phyloP scores from a whole-genome alignment of 1,140 invertebrate species.

The Euborellia annulipes region DNA sequence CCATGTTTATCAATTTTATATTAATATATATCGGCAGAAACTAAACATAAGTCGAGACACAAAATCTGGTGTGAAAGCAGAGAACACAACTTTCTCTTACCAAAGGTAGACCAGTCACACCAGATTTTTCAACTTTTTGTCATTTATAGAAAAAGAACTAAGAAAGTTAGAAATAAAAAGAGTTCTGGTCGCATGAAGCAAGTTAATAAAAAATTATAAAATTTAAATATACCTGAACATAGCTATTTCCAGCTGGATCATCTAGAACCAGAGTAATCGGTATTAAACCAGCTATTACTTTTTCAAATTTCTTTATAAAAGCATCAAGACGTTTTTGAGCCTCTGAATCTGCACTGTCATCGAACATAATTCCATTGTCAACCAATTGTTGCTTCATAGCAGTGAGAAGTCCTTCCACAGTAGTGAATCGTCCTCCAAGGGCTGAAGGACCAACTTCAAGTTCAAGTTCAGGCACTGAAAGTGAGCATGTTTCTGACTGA shows the following conservation, averaged over 20 bases:
- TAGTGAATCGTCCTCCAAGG: constrained; percentile 88
- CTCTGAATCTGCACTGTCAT: constrained; percentile 49
- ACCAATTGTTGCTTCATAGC: constrained; percentile 52
- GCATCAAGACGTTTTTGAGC: constrained; percentile 35
- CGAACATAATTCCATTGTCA: constrained; percentile 48
- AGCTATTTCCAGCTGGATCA: constrained; percentile 95
- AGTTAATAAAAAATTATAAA: no score
- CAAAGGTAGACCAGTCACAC: no score
- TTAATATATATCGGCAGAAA: no score
- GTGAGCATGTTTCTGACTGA: constrained; percentile 77
- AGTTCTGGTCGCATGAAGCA: no score
- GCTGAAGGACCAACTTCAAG: constrained; percentile 68
- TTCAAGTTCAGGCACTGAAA: constrained; percentile 82
- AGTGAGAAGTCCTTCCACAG: constrained; percentile 69
- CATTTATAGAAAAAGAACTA: no score
- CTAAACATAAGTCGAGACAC: no score
- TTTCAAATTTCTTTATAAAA: constrained; percentile 53
- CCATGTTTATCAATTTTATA: no score
- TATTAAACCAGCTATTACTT: constrained; percentile 47
- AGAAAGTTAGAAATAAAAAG: no score
- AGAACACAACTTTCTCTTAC: no score
- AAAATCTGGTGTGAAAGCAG: no score
- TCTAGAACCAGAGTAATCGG: constrained; percentile 68
- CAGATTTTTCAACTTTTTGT: no score
- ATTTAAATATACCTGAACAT: constrained; percentile 53